These are phyloP conservation scores for Acronicta alni DNA, from an alignment of 2,888 invertebrate genomes.

Conservation along the genomic window DNA sequence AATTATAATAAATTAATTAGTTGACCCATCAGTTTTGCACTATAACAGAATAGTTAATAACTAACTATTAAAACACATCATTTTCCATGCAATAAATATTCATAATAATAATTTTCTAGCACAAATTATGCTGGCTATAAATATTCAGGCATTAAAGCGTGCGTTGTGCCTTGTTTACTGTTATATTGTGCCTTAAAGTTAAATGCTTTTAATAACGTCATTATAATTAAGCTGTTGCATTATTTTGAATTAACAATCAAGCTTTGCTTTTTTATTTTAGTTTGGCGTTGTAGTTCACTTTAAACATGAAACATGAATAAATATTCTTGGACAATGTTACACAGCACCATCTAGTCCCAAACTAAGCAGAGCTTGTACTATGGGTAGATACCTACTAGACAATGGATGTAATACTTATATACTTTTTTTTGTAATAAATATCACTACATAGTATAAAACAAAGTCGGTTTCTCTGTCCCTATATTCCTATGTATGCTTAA, in stretches of 20 bases:
- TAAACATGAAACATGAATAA: too few species aligned
- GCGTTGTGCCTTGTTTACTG: not conserved
- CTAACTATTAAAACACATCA: conserved; percentile 9
- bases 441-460: too few species aligned
- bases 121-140: conserved; percentile 43
- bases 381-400: too few species aligned
- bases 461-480: too few species aligned
- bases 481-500: too few species aligned
- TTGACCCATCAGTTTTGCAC: conserved; percentile 9
- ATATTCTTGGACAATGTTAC: too few species aligned
- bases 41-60: conserved; percentile 14
- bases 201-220: conserved; percentile 1
- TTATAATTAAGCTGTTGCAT: not conserved
- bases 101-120: conserved; percentile 19
- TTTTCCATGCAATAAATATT: conserved; percentile 25
- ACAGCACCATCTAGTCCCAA: too few species aligned
- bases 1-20: conserved; percentile 30
- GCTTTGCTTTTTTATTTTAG: not conserved
- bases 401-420: too few species aligned
- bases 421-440: too few species aligned
- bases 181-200: conserved; percentile 4
- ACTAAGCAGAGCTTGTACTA: too few species aligned
- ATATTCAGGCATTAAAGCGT: conserved; percentile 33
- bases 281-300: too few species aligned
- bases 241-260: not conserved